Base-by-base conservation (phyloP, 2,888 invertebrate species). In the Choreutis nemorana region DNA sequence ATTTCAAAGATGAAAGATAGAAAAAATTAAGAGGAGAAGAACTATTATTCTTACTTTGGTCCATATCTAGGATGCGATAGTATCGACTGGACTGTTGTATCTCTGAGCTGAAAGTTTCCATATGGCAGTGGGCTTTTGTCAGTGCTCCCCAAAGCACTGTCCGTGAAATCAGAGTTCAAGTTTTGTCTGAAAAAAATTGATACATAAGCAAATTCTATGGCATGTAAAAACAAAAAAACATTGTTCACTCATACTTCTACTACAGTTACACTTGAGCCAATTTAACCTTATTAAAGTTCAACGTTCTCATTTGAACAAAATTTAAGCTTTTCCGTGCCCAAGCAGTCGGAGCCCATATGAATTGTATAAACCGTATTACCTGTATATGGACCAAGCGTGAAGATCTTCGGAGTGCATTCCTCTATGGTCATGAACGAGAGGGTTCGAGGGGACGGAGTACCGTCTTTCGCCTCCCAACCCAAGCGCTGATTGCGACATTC, bases 371-470 rank as follows among this genome's bases (percentile, higher is more conserved):
- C 4, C 1, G 26, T 29, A 29, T 50, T 64, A 90, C 91, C 91
- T 88, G 79, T 92, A 92, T 62, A 96, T 96, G 42, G 94, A 94
- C 96, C 96, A 96, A 35, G 95, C 95, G 65, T 96, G 95, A 36
- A 96, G 83, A 63, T 95, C 95, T 61, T 95, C 94, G 29, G 91
- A 91, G 45, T 92, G 90, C 60, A 91, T 90, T 37, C 87, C 88
- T 38, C 90, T 85, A 34, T 89, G 88, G 58, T 80, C 87, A 62
- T 79, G 80, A 44, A 82, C 65, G 40, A 83, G 66, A 33, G 91
- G 87, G 63, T 89, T 87, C 45, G 91, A 90, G 14, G 93, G 93
- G 60, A 93, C 91, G 30, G 93, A 92, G 78, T 94, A 94, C 57
- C 93, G 86, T 49, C 93, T 82, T 73, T 93, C 92, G 45, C 81